phyloP scores from a whole-genome alignment of 2,888 invertebrate species.

The Hetaerina titia region DNA sequence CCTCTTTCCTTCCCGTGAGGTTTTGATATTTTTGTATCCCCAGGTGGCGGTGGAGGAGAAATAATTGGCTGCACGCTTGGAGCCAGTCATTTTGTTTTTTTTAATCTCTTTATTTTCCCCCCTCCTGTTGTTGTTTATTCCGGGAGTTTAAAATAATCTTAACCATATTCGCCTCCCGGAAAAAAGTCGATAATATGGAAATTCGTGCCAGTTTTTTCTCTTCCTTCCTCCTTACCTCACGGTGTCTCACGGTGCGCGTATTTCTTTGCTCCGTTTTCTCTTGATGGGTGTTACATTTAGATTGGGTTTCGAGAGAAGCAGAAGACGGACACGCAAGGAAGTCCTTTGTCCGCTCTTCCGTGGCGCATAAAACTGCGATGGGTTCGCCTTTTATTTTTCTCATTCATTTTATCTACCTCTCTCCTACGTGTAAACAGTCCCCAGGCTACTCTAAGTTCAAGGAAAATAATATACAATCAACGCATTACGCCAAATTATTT shows the following conservation, averaged over 20 bases:
- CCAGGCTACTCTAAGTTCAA: too few relatives aligned
- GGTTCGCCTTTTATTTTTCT: too few relatives aligned
- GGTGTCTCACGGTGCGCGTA: neutral
- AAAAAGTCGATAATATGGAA: neutral
- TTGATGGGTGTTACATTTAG: neutral
- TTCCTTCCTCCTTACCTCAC: neutral
- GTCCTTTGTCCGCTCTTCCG: neutral
- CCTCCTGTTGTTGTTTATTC: neutral
- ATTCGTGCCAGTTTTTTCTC: neutral
- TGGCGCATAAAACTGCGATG: too few relatives aligned
- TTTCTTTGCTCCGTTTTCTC: neutral
- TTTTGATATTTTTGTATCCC: neutral
- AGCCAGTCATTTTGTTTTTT: neutral
- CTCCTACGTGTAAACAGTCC: too few relatives aligned
- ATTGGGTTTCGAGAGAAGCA: neutral
- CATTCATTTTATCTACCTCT: too few relatives aligned
- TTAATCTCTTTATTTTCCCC: neutral
- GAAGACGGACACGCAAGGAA: neutral
- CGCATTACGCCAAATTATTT: too few relatives aligned
- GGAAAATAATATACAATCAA: too few relatives aligned
- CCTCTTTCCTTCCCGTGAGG: too few relatives aligned
- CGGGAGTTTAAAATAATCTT: neutral
- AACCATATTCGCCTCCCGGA: neutral
- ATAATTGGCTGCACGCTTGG: constrained; percentile 3
- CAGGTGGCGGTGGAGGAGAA: neutral